Conservation (phyloP, 2,113 vertebrate species). For the Salvelinus sp. region DNA sequence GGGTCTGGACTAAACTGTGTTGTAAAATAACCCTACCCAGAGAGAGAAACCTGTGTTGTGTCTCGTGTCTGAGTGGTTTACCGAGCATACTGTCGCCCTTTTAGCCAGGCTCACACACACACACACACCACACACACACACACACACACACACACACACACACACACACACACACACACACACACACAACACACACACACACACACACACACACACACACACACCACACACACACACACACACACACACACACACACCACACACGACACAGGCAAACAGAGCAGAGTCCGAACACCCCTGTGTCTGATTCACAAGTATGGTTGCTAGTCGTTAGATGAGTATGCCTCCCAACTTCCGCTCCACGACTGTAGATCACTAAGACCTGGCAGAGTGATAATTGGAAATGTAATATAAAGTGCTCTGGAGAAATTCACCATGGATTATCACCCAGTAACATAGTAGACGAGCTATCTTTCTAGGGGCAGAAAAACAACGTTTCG, state of each 20-base stretch:
- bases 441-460: conserved; percentile 77
- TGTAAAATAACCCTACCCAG: conserved; percentile 61
- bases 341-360: conserved; percentile 51
- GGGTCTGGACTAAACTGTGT: conserved; percentile 44
- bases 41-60: conserved; percentile 13
- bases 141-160: background rate
- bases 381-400: conserved; percentile 72
- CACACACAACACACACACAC: background rate
- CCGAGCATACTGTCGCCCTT: too few relatives aligned
- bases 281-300: conserved; percentile 42
- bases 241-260: background rate
- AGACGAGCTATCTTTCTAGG: conserved; percentile 70
- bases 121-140: background rate
- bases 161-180: background rate
- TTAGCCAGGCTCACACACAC: conserved; percentile 19
- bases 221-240: background rate
- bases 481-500: conserved; percentile 72
- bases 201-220: background rate
- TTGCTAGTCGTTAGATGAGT: too few relatives aligned
- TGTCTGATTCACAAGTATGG: conserved; percentile 69
- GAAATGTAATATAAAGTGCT: conserved; percentile 77
- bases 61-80: too few relatives aligned
- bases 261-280: conserved; percentile 37
- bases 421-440: conserved; percentile 72
- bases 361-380: conserved; percentile 61